Base-by-base conservation (phyloP, 2,113 vertebrate genomes). In the Sander lucioperca region DNA sequence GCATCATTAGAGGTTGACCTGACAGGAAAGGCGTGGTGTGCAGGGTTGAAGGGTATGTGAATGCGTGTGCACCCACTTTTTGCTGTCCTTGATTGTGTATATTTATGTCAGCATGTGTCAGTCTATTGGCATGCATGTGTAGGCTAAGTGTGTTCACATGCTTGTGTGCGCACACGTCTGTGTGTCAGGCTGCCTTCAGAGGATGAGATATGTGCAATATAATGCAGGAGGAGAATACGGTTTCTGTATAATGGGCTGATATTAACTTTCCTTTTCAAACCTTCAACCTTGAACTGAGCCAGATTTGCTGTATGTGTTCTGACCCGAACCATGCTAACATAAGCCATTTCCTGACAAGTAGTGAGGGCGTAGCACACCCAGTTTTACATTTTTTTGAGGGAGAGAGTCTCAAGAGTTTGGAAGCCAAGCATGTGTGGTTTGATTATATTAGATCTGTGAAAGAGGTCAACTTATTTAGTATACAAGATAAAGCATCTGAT, bases 1-100 rank as follows among this genome's bases (percentile, higher is more conserved):
- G 80, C 82, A 80, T 91, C 86, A 88, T 94, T 93, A 94, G 80
- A 73, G 77, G 36, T 75, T 78, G 90, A 89, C 83, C 84, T 92
- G 88, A 92, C 85, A 81, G 82, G 48, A 73, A 43, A 84, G 87
- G 88, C 30, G 74, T 80, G 88, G 65, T 83, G 75, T 51, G 69
- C 61, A 71, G 77, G 87, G 79, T 75, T 86, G 77, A 84, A 82
- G 59, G 61, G 21, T 80, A 62, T 9, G 61, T 30, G 39, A 64
- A 65, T 77, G 39, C 54, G 19, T 54, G 27, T 36, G 59, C 48
- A 6, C n/a, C 59, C 30, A 1, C 16, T 50, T 66, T 79, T 82
- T 61, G 33, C 66, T 69, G 82, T 85, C 77, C 76, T 82, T 83
- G 77, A 33, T 53, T 53, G 71, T 81, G 77, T 70, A 14, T 59